Evolutionary conservation across 2,888 invertebrate species (phyloP).

Genomic region (Drosophila kokeensis): DNA sequence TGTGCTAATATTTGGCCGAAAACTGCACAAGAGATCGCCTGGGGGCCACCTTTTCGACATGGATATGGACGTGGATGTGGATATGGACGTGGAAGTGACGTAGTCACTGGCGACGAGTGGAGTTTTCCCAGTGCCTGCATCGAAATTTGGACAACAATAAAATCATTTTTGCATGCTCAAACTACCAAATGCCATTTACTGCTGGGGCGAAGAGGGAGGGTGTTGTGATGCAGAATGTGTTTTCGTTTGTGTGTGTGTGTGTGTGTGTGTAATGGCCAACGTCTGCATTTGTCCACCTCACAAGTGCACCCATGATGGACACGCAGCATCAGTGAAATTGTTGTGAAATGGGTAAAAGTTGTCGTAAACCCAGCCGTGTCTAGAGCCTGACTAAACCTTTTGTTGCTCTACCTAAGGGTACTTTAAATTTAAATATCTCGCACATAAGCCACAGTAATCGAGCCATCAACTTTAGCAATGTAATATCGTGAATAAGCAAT

Average conservation of each 20-base stretch:
- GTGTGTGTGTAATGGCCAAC: slow-evolving; percentile 9
- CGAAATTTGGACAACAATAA: slow-evolving; percentile 62
- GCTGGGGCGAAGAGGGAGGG: neutral
- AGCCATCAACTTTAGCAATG: neutral
- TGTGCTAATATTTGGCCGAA: slow-evolving; percentile 78
- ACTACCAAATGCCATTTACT: slow-evolving; percentile 49
- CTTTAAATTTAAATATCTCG: slow-evolving; percentile 2
- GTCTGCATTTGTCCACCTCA: slow-evolving; percentile 36
- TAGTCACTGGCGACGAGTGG: slow-evolving; percentile 48
- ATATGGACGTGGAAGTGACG: slow-evolving; percentile 54
- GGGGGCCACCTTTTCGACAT: slow-evolving; percentile 31
- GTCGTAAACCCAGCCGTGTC: slow-evolving; percentile 3
- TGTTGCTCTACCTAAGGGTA: neutral
- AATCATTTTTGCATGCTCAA: slow-evolving; percentile 68
- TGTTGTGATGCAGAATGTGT: neutral
- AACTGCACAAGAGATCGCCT: slow-evolving; percentile 34
- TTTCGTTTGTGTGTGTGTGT: no score
- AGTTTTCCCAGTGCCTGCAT: slow-evolving; percentile 34
- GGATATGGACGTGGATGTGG: slow-evolving; percentile 4
- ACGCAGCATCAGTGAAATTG: slow-evolving; percentile 63
- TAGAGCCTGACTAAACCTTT: slow-evolving; percentile 5
- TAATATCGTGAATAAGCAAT: neutral
- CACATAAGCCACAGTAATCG: slow-evolving; percentile 11
- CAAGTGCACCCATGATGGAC: slow-evolving; percentile 55
- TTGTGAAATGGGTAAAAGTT: slow-evolving; percentile 70